Conservation (phyloP, 2,113 vertebrate genomes). For the Hiodon alosoides region DNA sequence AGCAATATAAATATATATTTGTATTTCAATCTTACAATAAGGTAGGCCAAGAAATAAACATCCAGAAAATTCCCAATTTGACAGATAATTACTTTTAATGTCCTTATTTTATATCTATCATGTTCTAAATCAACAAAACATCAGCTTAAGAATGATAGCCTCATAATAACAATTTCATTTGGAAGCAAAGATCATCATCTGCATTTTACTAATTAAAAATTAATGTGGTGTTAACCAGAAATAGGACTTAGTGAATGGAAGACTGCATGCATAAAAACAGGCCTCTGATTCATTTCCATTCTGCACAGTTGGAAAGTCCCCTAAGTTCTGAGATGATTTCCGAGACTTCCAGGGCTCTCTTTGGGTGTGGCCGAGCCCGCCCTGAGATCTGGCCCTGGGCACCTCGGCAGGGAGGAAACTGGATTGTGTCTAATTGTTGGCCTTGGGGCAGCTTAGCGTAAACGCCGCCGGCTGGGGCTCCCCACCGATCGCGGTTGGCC, state of each 20-base stretch:
- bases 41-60: no score
- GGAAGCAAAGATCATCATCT: no score
- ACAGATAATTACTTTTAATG: no score
- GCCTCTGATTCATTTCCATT: neutral
- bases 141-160: no score
- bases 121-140: no score
- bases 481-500: no score
- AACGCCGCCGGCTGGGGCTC: slow-evolving; percentile 42
- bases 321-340: slow-evolving; percentile 5
- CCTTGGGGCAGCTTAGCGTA: slow-evolving; percentile 63
- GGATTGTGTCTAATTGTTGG: slow-evolving; percentile 60
- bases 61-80: no score
- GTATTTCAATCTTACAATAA: no score
- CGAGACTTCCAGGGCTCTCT: slow-evolving; percentile 59
- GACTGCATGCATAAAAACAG: neutral
- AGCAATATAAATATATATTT: no score
- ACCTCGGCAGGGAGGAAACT: slow-evolving; percentile 40
- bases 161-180: no score
- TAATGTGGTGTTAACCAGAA: neutral
- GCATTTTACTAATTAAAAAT: no score
- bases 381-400: slow-evolving; percentile 52
- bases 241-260: neutral
- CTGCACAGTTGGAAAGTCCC: neutral
- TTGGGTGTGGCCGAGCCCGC: slow-evolving; percentile 62
- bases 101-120: no score